phyloP scores from a whole-genome alignment of 53 echinoderm and acorn worm species.

The Echinarachnius parma region DNA sequence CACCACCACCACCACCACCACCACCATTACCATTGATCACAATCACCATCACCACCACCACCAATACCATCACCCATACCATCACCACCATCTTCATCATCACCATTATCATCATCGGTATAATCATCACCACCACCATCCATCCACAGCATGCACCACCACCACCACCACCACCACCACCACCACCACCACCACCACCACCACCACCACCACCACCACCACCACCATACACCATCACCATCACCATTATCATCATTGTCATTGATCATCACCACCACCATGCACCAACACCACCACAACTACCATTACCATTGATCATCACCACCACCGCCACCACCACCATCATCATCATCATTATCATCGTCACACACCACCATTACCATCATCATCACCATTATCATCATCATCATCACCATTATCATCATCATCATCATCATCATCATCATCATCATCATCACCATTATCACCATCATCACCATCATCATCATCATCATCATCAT shows the following conservation, averaged over 20 bases:
- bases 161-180: too few species aligned
- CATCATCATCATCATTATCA: not conserved
- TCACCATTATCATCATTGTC: too few species aligned
- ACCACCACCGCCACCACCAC: not conserved
- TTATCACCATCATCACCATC: not conserved
- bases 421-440: constrained; percentile 14
- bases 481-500: not conserved
- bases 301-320: not conserved
- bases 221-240: too few species aligned
- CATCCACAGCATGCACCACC: too few species aligned
- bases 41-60: too few species aligned
- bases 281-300: not conserved
- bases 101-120: too few species aligned
- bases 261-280: too few species aligned
- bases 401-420: constrained; percentile 14
- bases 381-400: not conserved
- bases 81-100: too few species aligned
- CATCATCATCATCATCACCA: constrained; percentile 1
- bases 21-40: too few species aligned
- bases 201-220: not conserved
- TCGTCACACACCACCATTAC: not conserved
- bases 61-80: too few species aligned
- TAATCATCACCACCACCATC: too few species aligned
- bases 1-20: too few species aligned
- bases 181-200: not conserved